A percentile compares a stretch with the other conserved stretches of the same genome.
phyloP scores from a whole-genome alignment of 2,113 vertebrate genomes.

The Cyphomyrus discorhynchus region DNA sequence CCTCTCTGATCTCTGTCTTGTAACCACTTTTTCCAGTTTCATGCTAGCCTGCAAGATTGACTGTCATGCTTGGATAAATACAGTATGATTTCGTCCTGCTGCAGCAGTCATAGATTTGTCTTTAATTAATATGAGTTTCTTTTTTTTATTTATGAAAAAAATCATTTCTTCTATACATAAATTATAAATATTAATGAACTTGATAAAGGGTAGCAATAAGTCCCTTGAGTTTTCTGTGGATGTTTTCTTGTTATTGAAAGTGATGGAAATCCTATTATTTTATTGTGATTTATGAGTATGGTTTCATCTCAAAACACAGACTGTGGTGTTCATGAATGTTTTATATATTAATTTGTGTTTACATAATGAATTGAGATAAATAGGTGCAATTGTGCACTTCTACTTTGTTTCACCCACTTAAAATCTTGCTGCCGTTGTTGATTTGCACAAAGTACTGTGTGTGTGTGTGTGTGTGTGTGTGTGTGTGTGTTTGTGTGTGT shows the following conservation, averaged over 20 bases:
- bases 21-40: neutral
- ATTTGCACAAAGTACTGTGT: neutral
- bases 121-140: neutral
- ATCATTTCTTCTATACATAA: neutral
- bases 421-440: neutral
- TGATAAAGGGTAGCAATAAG: neutral
- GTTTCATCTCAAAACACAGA: neutral
- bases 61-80: neutral
- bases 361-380: neutral
- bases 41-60: neutral
- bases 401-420: neutral
- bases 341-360: neutral
- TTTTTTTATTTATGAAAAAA: neutral
- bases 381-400: neutral
- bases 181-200: conserved; percentile 2
- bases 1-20: conserved; percentile 7
- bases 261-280: neutral
- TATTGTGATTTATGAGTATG: neutral
- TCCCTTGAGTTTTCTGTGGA: neutral
- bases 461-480: neutral
- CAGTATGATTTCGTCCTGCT: neutral
- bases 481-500: neutral
- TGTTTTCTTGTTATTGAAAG: neutral
- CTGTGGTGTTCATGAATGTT: neutral
- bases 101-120: neutral